Conservation (phyloP, 2,888 invertebrate species). For the Apomyelois bistriatella region DNA sequence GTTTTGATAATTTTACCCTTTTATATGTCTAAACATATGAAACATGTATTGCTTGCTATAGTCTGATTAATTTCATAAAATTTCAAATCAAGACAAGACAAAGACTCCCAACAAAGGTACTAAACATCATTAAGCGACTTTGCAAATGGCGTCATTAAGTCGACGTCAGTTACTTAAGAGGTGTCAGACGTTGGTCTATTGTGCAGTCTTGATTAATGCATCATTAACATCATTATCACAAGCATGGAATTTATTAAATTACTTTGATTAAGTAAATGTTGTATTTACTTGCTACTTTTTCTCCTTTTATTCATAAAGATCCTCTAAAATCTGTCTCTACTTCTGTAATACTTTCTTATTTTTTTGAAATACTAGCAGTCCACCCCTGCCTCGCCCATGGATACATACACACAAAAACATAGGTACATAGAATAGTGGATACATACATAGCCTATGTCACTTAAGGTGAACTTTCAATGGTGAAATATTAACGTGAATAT, state of each 20-base stretch:
- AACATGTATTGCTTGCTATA: no score
- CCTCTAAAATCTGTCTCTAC: no score
- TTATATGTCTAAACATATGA: no score
- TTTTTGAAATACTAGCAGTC: no score
- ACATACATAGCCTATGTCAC: no score
- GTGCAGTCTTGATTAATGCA: constrained; percentile 14
- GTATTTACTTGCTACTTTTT: background rate
- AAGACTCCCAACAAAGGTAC: constrained; percentile 9
- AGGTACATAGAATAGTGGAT: no score
- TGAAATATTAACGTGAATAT: no score
- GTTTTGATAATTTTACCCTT: no score
- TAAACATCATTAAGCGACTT: constrained; percentile 12
- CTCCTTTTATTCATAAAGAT: background rate
- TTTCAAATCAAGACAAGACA: background rate
- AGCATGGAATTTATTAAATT: background rate
- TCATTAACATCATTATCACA: background rate
- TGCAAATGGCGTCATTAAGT: constrained; percentile 13
- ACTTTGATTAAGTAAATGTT: background rate
- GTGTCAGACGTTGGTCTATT: constrained; percentile 10
- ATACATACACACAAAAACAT: no score
- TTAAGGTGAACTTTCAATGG: no score
- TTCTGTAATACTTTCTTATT: no score
- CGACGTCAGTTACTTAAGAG: constrained; percentile 14
- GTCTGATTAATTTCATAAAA: background rate
- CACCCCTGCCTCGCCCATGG: no score